Base-by-base conservation (phyloP, 1,140 invertebrate species). In the Apis dorsata region DNA sequence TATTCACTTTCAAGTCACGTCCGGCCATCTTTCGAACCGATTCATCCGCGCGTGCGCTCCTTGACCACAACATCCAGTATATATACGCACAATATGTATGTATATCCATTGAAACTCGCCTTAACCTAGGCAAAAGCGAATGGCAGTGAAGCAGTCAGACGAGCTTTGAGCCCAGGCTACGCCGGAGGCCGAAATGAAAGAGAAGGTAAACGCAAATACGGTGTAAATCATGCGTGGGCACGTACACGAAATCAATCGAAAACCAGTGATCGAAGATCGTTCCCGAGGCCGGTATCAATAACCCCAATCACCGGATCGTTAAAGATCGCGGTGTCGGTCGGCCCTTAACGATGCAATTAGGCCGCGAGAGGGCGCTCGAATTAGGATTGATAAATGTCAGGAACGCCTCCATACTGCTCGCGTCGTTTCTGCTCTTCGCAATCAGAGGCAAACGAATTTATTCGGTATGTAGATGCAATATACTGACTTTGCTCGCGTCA, bases 371-470 rank as follows among this genome's bases (percentile, higher is more conserved):
- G 60, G 62, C 63, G 78, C 70, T 62, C 74, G 85, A 87, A 86
- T 86, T 69, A 70, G 60, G n/a, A 24, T n/a, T 60, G 66, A 87
- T 86, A 86, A 87, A 87, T 79, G 82, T 21, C n/a, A 75, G 83
- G 66, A 76, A 79, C 80, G 80, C 81, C 86, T 71, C 80, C 80
- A 73, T 72, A 59, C 28, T 59, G 69, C 57, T 71, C 66, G 66
- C 73, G 60, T 55, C 24, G 68, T 55, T 81, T 85, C 85, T 44
- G 34, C 34, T 44, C 73, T 62, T 70, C 53, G 79, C 65, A 82
- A 87, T 83, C 70, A 71, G 76, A 79, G 73, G 84, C 73, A 57
- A 55, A 84, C 76, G 85, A 87, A 87, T 86, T 87, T 86, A 87
- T 84, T 83, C 82, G 65, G 60, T 44, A 65, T 71, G 71, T 51